A percentile compares a stretch with the other conserved stretches of the same genome.
These are phyloP conservation scores for Athetis lepigone DNA, from an alignment of 2,888 invertebrate genomes.

Conservation along the genomic window DNA sequence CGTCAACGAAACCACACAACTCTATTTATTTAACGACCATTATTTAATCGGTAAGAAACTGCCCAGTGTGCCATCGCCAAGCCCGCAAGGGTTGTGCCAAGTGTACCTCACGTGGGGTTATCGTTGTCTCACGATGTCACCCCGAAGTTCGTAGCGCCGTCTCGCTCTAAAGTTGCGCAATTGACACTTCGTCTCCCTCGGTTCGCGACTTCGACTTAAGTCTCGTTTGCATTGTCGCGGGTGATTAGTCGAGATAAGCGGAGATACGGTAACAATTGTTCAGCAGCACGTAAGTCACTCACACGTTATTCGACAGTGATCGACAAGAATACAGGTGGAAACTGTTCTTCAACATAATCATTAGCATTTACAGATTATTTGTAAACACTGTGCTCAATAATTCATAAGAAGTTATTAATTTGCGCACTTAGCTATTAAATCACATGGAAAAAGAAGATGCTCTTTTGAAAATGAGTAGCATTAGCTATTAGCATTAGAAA, in stretches of 20 bases:
- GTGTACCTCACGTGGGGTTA: slow-evolving; percentile 68
- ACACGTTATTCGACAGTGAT: slow-evolving; percentile 55
- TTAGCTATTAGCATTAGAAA: too few relatives aligned
- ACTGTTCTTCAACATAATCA: slow-evolving; percentile 16
- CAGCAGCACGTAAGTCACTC: slow-evolving; percentile 83
- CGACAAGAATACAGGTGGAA: slow-evolving; percentile 28
- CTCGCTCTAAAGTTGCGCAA: slow-evolving; percentile 83
- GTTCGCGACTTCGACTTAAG: slow-evolving; percentile 65
- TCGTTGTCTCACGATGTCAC: slow-evolving; percentile 63
- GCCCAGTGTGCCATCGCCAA: slow-evolving; percentile 75
- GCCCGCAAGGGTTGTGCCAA: slow-evolving; percentile 78
- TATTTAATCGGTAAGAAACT: slow-evolving; percentile 87
- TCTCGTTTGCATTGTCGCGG: slow-evolving; percentile 76
- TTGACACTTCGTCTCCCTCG: slow-evolving; percentile 75
- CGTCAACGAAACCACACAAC: slow-evolving; percentile 88
- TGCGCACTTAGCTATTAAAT: background rate
- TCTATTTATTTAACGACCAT: slow-evolving; percentile 84
- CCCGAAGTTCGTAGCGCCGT: slow-evolving; percentile 73
- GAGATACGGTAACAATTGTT: slow-evolving; percentile 77
- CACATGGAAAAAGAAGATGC: background rate
- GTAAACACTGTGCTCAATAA: slow-evolving; percentile 37
- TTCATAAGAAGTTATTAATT: background rate
- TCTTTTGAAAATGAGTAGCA: background rate
- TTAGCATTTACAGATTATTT: slow-evolving; percentile 27
- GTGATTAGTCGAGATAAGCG: slow-evolving; percentile 79